Evolutionary conservation across 1,140 invertebrate species (phyloP).

Genomic region (Sminthurinus signatus): DNA sequence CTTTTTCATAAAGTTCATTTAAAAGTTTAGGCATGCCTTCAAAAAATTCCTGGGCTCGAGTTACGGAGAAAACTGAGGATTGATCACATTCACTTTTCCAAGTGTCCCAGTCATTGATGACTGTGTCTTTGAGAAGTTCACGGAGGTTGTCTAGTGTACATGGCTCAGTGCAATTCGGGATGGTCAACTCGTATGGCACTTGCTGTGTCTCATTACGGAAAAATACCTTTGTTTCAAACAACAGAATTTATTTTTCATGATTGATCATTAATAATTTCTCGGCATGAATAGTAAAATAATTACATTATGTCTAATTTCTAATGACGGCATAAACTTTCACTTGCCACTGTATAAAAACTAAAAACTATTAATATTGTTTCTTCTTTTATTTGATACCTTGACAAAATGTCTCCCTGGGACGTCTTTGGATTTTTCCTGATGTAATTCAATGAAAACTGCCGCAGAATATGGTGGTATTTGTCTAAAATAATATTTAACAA

Average conservation of each 20-base stretch:
- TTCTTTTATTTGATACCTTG: too few relatives aligned
- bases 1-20: neutral
- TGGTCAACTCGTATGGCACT: slow-evolving; percentile 7
- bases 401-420: neutral
- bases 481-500: slow-evolving; percentile 31
- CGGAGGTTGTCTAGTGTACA: slow-evolving; percentile 2
- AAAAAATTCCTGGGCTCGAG: neutral
- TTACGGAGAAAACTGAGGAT: neutral
- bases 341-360: neutral
- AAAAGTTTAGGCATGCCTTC: neutral
- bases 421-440: slow-evolving; percentile 7
- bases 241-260: too few relatives aligned
- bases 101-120: slow-evolving; percentile 6
- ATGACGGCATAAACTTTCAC: neutral
- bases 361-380: neutral
- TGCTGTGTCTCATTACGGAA: slow-evolving; percentile 25
- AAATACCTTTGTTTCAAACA: too few relatives aligned
- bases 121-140: neutral
- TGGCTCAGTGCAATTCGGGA: slow-evolving; percentile 39
- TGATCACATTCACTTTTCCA: slow-evolving; percentile 2
- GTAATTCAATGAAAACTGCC: slow-evolving; percentile 25
- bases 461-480: slow-evolving; percentile 48
- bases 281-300: too few relatives aligned
- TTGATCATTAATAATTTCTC: too few relatives aligned
- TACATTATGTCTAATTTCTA: too few relatives aligned